A percentile compares a stretch with the other conserved stretches of the same genome.
These are phyloP conservation scores for Drosophila affinis DNA, from an alignment of 2,888 invertebrate species.

Conservation along the genomic window DNA sequence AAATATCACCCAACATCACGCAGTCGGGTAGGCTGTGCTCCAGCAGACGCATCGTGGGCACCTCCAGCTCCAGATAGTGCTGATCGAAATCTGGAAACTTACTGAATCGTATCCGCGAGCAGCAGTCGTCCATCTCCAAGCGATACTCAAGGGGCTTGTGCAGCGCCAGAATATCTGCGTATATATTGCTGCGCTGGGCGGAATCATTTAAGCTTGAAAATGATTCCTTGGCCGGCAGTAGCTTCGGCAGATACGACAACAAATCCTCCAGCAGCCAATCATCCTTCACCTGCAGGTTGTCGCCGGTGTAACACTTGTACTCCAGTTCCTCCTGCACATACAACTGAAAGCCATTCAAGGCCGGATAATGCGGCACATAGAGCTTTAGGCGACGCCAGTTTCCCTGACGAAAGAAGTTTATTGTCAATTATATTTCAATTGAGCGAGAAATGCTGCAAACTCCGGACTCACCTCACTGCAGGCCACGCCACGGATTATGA, in stretches of 20 bases:
- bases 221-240: conserved; percentile 15
- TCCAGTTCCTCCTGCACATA: conserved; percentile 54
- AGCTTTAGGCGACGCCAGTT: conserved; percentile 64
- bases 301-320: conserved; percentile 44
- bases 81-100: conserved; percentile 70
- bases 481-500: conserved; percentile 47
- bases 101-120: conserved; percentile 68
- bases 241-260: conserved; percentile 56
- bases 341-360: conserved; percentile 53
- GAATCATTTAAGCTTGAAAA: neutral
- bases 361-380: conserved; percentile 71
- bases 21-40: conserved; percentile 80
- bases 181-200: conserved; percentile 54
- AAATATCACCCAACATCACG: conserved; percentile 61
- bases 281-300: conserved; percentile 42
- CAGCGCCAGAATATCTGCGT: conserved; percentile 68
- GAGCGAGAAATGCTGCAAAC: neutral
- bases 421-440: neutral
- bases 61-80: conserved; percentile 75
- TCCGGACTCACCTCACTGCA: conserved; percentile 12
- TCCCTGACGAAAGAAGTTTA: conserved; percentile 32
- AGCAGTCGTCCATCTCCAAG: conserved; percentile 63
- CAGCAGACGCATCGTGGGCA: conserved; percentile 62
- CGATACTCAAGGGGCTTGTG: conserved; percentile 65
- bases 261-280: conserved; percentile 66